These are phyloP conservation scores for Gallinago undulata DNA, from an alignment of 2,113 vertebrate genomes.

Conservation along the genomic window DNA sequence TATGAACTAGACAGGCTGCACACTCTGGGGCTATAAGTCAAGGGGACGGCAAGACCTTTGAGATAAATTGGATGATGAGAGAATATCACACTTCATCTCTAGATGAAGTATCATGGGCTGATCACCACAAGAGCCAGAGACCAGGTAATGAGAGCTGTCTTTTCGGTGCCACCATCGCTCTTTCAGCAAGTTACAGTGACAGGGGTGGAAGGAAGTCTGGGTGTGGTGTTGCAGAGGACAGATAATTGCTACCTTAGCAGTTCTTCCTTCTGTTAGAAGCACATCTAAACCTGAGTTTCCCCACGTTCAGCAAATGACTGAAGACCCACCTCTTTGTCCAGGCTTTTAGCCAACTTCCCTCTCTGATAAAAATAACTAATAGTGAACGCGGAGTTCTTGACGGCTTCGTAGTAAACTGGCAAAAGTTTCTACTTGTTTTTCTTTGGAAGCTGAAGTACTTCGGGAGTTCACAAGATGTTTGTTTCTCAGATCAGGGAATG, in stretches of 20 bases:
- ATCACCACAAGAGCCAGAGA: not conserved
- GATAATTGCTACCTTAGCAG: slow-evolving; percentile 13
- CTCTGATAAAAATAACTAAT: slow-evolving; percentile 1
- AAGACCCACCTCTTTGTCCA: slow-evolving; percentile 2
- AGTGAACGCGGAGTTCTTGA: not conserved
- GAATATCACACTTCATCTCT: not conserved
- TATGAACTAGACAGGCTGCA: not conserved
- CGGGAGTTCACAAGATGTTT: not conserved
- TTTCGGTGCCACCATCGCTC: not conserved
- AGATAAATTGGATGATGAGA: not conserved
- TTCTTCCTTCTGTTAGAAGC: not conserved
- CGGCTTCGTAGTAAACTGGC: not conserved
- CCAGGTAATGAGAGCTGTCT: not conserved
- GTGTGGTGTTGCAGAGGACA: not conserved
- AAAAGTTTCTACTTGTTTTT: not conserved
- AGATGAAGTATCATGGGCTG: not conserved
- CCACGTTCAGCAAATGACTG: not conserved
- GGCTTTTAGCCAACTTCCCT: slow-evolving; percentile 19
- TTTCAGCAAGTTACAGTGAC: not conserved
- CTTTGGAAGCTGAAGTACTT: not conserved
- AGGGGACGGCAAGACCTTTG: not conserved
- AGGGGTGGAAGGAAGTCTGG: not conserved
- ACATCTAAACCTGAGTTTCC: not conserved
- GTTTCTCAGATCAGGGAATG: not conserved
- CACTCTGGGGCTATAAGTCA: not conserved